Base-by-base conservation (phyloP, 2,888 invertebrate genomes). In the Tenthredo distinguenda region DNA sequence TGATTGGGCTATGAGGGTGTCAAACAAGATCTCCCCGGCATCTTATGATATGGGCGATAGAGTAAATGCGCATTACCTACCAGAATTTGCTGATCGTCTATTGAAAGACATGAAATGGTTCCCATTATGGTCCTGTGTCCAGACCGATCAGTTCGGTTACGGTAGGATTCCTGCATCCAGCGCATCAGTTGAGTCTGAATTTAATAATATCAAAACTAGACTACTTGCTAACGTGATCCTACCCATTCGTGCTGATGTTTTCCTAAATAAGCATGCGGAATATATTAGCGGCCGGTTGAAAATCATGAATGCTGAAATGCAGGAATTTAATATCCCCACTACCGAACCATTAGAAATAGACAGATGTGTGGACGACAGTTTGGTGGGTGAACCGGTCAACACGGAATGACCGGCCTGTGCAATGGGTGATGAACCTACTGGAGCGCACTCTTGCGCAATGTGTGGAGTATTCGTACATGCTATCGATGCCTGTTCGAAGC, bases 161-260 rank as follows among this genome's bases (percentile, higher is more conserved):
- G 86, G 85, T 12, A 31, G 84, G 7, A 15, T 86, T 37, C 81
- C 86, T 26, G 86, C 86, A 7, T 82, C 82, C 31, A 86, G 86
- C 82, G 86, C 86, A 3, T 43, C 84, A 21, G 82, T 86, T 62
- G 86, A 86, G 82, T 43, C 68, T 0, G 86, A 86, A 68, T 86
- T 86, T 31, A 82, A 86, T 6, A 76, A 55, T 3, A 74, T 86
- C 12, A 86, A 86, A 71, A 37, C 83, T 0, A 18, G 74, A 31
- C 21, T 83, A 34, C 68, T 86, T 15, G 68, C 71, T 18, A 79
- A 50, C 15, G 55, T 37, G 50, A 71, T 55, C 40, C 40, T 50
- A 5, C 68, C 84, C 21, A 84, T 76, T 10, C 31, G 84, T 21
- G 43, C 74, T 43, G 86, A 86, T 21, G 47, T 40, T 12, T 84